phyloP scores from a whole-genome alignment of 2,888 invertebrate species.

The Branchipolynoe longqiensis region DNA sequence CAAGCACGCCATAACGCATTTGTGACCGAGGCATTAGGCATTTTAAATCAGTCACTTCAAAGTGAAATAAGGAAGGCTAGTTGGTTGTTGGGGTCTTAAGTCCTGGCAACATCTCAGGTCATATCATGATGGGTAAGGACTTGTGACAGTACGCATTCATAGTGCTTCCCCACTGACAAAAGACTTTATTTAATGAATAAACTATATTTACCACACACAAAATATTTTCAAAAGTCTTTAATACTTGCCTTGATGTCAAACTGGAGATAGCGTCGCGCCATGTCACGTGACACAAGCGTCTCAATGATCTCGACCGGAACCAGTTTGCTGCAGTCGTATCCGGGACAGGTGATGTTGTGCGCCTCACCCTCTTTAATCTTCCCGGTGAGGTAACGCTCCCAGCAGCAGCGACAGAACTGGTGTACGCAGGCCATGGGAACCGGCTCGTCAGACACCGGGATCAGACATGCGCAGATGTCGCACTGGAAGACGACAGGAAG shows the following conservation, averaged over 20 bases:
- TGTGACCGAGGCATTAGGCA: background rate
- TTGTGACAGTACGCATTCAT: too few species aligned
- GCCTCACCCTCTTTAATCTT: constrained; percentile 87
- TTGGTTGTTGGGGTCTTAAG: too few species aligned
- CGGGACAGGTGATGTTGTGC: constrained; percentile 87
- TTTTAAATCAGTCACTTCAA: background rate
- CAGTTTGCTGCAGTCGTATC: constrained; percentile 85
- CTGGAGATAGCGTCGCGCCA: constrained; percentile 86
- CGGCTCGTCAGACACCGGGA: constrained; percentile 82
- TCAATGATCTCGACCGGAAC: constrained; percentile 87
- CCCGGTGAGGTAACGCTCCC: constrained; percentile 86
- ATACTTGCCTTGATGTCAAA: constrained; percentile 86
- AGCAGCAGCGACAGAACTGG: constrained; percentile 86
- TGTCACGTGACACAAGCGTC: constrained; percentile 86
- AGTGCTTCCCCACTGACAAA: too few species aligned
- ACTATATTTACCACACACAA: too few species aligned
- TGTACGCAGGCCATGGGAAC: constrained; percentile 86
- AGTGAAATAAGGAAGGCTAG: too few species aligned
- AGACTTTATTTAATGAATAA: too few species aligned
- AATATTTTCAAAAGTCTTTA: background rate
- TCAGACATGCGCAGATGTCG: constrained; percentile 85
- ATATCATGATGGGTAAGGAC: too few species aligned
- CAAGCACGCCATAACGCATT: too few species aligned
- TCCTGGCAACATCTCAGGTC: too few species aligned
- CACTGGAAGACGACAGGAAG: constrained; percentile 82